Evolutionary conservation across 2,797 vertebrate genomes (phyloP).

Genomic region (Pantherophis vulpinus): DNA sequence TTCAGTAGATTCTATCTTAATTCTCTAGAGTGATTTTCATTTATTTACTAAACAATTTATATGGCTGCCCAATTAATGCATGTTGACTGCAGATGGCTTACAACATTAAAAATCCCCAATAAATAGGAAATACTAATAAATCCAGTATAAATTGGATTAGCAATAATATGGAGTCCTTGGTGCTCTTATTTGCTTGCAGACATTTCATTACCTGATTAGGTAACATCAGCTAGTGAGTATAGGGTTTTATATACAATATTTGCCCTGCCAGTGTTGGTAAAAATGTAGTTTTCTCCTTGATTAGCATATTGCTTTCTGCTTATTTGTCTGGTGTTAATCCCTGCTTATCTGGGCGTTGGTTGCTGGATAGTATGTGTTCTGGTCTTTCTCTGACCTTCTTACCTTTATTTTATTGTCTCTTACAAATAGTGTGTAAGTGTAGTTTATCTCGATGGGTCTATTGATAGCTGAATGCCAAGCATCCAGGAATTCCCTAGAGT

Average conservation of each 20-base stretch:
- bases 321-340: background rate
- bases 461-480: background rate
- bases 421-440: background rate
- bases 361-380: background rate
- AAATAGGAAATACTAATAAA: conserved; percentile 19
- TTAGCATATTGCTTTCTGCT: background rate
- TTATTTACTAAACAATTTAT: background rate
- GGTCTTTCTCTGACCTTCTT: background rate
- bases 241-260: background rate
- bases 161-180: background rate
- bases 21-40: background rate
- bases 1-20: background rate
- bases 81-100: background rate
- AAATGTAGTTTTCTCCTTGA: background rate
- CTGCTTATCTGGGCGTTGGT: background rate
- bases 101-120: background rate
- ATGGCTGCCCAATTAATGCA: background rate
- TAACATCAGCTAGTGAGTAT: background rate
- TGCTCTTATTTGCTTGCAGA: background rate
- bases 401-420: background rate
- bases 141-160: conserved; percentile 13
- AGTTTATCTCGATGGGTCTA: background rate
- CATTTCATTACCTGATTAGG: background rate
- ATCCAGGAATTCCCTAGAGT: background rate
- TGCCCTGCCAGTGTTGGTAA: background rate